Conservation (phyloP, 2,888 invertebrate species). For the Cataglyphis altisquamis region DNA sequence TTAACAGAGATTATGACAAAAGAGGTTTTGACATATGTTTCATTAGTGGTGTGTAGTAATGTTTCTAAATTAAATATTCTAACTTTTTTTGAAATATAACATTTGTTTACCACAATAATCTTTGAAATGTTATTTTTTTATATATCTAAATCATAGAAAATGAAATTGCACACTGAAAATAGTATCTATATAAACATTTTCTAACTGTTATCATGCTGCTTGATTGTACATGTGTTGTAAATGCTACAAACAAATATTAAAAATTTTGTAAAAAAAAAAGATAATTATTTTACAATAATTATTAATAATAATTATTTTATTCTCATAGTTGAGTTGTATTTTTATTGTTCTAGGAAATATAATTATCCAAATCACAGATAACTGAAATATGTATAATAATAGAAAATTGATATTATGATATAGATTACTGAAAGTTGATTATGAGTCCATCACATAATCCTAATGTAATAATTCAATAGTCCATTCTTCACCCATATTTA, state of each 20-base stretch:
- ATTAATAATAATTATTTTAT: constrained; percentile 53
- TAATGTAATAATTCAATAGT: constrained; percentile 88
- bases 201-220: constrained; percentile 33
- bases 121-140: background rate
- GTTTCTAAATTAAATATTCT: constrained; percentile 18
- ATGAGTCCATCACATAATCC: constrained; percentile 58
- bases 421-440: constrained; percentile 64
- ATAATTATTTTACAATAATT: background rate
- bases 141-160: constrained; percentile 56
- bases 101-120: background rate
- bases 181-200: constrained; percentile 51
- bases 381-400: constrained; percentile 68
- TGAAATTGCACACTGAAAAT: constrained; percentile 70
- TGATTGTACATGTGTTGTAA: constrained; percentile 36
- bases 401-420: constrained; percentile 69
- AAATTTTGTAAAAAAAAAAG: background rate
- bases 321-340: constrained; percentile 62
- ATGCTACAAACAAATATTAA: constrained; percentile 29
- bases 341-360: constrained; percentile 66
- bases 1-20: background rate
- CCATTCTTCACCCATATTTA: constrained; percentile 94
- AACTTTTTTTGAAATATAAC: background rate
- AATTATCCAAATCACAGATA: constrained; percentile 72
- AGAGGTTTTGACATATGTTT: constrained; percentile 43
- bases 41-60: background rate